Conservation (phyloP, 2,113 vertebrate genomes). For the Galemys pyrenaicus region DNA sequence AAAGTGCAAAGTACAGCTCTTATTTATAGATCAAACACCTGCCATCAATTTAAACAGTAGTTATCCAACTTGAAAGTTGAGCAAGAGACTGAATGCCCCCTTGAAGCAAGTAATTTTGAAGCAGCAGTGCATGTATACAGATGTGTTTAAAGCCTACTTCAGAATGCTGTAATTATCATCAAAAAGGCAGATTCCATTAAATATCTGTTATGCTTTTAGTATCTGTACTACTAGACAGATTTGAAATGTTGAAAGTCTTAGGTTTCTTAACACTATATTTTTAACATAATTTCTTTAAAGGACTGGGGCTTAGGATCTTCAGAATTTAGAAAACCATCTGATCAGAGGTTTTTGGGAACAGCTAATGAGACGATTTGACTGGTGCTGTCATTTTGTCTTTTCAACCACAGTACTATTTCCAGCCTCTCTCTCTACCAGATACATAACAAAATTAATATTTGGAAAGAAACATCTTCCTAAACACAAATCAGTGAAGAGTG, state of each 20-base stretch:
- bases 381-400: slow-evolving; percentile 68
- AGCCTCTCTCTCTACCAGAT: not conserved
- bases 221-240: slow-evolving; percentile 40
- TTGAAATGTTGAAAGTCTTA: slow-evolving; percentile 61
- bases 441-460: not conserved
- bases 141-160: slow-evolving; percentile 62
- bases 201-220: slow-evolving; percentile 44
- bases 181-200: slow-evolving; percentile 75
- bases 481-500: not conserved
- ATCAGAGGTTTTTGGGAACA: slow-evolving; percentile 38
- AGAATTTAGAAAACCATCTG: slow-evolving; percentile 52
- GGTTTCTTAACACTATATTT: slow-evolving; percentile 62
- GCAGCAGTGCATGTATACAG: slow-evolving; percentile 66
- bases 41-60: slow-evolving; percentile 75
- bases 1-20: slow-evolving; percentile 44
- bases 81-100: slow-evolving; percentile 62
- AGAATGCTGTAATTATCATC: slow-evolving; percentile 76
- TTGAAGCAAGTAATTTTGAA: slow-evolving; percentile 78
- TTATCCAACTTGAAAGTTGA: slow-evolving; percentile 76
- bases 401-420: not conserved
- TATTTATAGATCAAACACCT: slow-evolving; percentile 73
- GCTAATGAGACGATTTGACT: slow-evolving; percentile 58
- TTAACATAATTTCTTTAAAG: slow-evolving; percentile 67
- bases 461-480: not conserved
- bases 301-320: slow-evolving; percentile 44